Evolutionary conservation across 2,888 invertebrate species (phyloP).

Genomic region (Cecidostiba fungosa): DNA sequence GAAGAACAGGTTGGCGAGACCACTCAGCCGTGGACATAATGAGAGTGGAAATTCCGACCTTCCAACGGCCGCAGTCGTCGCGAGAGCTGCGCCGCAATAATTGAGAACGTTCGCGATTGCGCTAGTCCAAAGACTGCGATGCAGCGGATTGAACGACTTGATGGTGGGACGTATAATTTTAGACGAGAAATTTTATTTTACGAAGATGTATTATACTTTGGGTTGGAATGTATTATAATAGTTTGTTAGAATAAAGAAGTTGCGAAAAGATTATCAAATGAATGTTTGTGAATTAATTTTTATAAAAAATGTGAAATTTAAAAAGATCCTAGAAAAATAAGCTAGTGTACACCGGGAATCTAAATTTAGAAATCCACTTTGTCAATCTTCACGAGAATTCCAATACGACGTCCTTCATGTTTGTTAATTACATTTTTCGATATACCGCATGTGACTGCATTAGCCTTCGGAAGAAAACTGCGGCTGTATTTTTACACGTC

Average conservation of each 20-base stretch:
- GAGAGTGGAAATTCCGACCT: constrained; percentile 53
- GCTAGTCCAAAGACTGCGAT: neutral
- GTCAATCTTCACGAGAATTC: neutral
- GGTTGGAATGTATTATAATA: neutral
- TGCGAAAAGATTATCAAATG: too few species aligned
- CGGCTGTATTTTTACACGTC: neutral
- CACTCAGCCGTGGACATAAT: constrained; percentile 40
- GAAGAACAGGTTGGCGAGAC: constrained; percentile 42
- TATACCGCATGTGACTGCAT: neutral
- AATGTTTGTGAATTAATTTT: too few species aligned
- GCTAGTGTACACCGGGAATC: neutral
- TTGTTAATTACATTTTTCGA: neutral
- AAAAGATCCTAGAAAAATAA: neutral
- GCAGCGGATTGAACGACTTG: too few species aligned
- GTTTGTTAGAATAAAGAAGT: too few species aligned
- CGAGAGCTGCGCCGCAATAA: constrained; percentile 14
- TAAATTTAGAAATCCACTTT: neutral
- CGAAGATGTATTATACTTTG: neutral
- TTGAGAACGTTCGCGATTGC: constrained; percentile 30
- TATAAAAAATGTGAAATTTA: neutral
- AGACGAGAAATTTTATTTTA: too few species aligned
- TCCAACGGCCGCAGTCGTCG: constrained; percentile 12
- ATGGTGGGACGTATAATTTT: too few species aligned
- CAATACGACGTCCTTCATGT: neutral
- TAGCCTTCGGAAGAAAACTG: neutral